Percentiles rank a stretch among this genome's conserved stretches.
Evolutionary conservation across 92 coral and sea anemone genomes (phyloP).

Genomic region (Bergia sp.): DNA sequence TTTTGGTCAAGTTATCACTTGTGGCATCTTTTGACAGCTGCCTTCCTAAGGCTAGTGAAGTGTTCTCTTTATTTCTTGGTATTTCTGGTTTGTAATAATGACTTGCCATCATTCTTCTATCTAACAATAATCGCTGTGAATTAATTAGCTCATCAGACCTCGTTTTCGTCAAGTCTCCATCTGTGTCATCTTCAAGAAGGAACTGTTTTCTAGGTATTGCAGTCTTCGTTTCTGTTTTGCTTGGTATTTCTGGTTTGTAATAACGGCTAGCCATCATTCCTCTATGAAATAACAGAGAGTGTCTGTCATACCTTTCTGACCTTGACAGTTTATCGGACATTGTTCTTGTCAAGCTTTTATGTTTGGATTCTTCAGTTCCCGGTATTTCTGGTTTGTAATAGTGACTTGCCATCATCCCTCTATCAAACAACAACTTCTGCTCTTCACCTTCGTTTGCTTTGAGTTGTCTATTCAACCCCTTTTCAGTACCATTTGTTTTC

Average conservation of each 20-base stretch:
- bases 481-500: not conserved
- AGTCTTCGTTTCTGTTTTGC: not conserved
- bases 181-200: not conserved
- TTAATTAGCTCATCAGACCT: not conserved
- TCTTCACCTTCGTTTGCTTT: not conserved
- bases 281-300: not conserved
- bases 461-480: not conserved
- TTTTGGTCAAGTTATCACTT: not conserved
- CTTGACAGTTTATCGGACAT: not conserved
- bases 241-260: not conserved
- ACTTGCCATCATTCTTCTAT: conserved; percentile 28
- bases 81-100: not conserved
- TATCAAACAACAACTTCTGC: not conserved
- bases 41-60: not conserved
- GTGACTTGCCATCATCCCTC: not conserved
- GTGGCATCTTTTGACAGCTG: not conserved
- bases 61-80: not conserved
- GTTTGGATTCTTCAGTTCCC: not conserved
- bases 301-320: not conserved
- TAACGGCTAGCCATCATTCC: not conserved
- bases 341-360: not conserved
- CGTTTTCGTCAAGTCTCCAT: not conserved
- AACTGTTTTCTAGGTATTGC: not conserved
- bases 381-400: not conserved
- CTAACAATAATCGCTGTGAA: not conserved